Conservation (phyloP, 37 sponge, comb jelly and placozoan genomes). For the Mnemiopsis leidyi region DNA sequence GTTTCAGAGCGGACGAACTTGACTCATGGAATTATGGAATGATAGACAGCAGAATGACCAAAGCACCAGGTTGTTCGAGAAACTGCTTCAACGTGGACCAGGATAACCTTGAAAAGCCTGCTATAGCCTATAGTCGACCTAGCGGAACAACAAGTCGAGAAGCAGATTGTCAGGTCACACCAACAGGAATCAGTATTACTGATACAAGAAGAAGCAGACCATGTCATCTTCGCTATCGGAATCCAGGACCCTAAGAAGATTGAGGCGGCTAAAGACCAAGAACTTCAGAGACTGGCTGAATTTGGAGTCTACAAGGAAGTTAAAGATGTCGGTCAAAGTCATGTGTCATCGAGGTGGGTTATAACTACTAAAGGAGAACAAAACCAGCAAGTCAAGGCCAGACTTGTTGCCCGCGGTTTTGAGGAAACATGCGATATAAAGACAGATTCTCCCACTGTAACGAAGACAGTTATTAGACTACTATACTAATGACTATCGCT, state of each 20-base stretch:
- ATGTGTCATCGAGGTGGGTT: slow-evolving; percentile 7
- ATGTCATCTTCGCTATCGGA: not conserved
- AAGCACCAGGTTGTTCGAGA: not conserved
- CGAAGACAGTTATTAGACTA: not conserved
- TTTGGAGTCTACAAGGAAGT: slow-evolving; percentile 32
- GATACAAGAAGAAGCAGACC: not conserved
- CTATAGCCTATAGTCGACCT: not conserved
- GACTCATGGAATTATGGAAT: slow-evolving; percentile 16
- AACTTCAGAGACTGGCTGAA: not conserved
- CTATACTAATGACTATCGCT: not conserved
- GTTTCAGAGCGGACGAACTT: not conserved
- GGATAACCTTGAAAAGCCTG: not conserved
- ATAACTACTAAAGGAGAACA: not conserved
- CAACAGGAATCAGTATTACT: not conserved
- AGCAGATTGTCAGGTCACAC: not conserved
- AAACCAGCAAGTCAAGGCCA: not conserved
- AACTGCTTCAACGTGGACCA: not conserved
- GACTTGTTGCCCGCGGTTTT: slow-evolving; percentile 39
- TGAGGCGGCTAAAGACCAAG: not conserved
- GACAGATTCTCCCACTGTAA: not conserved
- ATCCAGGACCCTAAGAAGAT: not conserved
- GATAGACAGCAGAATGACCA: not conserved
- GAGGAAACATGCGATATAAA: not conserved
- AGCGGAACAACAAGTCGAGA: not conserved
- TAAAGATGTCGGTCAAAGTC: not conserved